Conservation (phyloP, 2,888 invertebrate species). For the Griposia aprilina region DNA sequence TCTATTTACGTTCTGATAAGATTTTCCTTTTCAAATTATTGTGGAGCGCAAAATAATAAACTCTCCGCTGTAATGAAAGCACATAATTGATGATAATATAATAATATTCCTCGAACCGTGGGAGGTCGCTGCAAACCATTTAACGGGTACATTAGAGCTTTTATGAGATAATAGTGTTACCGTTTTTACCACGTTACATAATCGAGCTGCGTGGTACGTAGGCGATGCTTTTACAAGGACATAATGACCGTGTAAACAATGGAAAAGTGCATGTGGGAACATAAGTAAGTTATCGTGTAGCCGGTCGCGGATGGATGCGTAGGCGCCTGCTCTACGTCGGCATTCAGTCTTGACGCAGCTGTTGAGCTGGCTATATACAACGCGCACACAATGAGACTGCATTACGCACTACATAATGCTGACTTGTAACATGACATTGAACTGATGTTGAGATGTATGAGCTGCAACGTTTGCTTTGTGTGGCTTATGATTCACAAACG, state of each 20-base stretch:
- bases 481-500: constrained; percentile 33
- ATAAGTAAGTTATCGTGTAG: constrained; percentile 67
- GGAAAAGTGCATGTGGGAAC: constrained; percentile 74
- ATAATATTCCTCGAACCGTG: constrained; percentile 42
- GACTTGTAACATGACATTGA: constrained; percentile 44
- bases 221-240: constrained; percentile 56
- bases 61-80: constrained; percentile 19
- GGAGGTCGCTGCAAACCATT: constrained; percentile 48
- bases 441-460: constrained; percentile 46
- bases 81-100: constrained; percentile 40
- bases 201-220: constrained; percentile 30
- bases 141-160: constrained; percentile 52
- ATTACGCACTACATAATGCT: constrained; percentile 42
- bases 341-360: constrained; percentile 51
- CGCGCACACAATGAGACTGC: constrained; percentile 47
- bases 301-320: constrained; percentile 75
- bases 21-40: constrained; percentile 24
- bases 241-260: constrained; percentile 70
- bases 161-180: constrained; percentile 55
- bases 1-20: constrained; percentile 5
- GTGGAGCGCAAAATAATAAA: constrained; percentile 20
- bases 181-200: constrained; percentile 40
- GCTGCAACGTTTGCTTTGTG: constrained; percentile 33
- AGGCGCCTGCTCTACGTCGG: constrained; percentile 67
- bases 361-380: constrained; percentile 37